These are phyloP conservation scores for Cyclura pinguis DNA, from an alignment of 2,797 vertebrate species.

Conservation along the genomic window DNA sequence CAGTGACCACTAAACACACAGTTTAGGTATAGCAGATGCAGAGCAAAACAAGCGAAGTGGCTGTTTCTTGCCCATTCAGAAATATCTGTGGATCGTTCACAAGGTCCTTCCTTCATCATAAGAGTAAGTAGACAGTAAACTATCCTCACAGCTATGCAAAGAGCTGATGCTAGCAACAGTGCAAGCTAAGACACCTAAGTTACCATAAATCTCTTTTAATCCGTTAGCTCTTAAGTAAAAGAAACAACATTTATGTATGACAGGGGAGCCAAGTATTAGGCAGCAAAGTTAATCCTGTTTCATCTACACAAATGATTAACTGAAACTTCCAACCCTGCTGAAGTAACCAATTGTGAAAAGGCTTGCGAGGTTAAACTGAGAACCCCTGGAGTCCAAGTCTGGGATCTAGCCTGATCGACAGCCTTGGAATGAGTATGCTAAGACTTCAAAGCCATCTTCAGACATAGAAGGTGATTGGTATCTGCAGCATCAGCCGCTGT, in stretches of 20 bases:
- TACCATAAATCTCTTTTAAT: constrained; percentile 9
- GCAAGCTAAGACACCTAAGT: constrained; percentile 1
- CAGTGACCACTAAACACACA: neutral
- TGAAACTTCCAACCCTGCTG: neutral
- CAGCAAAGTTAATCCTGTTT: neutral
- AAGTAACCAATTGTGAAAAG: neutral
- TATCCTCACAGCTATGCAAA: constrained; percentile 1
- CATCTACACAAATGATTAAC: neutral
- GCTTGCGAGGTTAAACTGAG: neutral
- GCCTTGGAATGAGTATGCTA: neutral
- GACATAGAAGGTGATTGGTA: neutral
- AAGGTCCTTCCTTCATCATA: neutral
- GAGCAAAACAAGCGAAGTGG: neutral
- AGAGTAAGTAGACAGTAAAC: neutral
- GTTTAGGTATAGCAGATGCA: neutral
- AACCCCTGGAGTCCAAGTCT: neutral
- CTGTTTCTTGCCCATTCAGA: neutral
- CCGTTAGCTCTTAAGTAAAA: constrained; percentile 27
- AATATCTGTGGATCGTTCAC: neutral
- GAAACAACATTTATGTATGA: constrained; percentile 12
- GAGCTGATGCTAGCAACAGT: neutral
- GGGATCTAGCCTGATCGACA: neutral
- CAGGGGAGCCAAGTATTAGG: neutral
- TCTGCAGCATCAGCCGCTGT: neutral
- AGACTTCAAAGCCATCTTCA: neutral